Conservation (phyloP, 2,888 invertebrate genomes). For the Drosophila hamatofila region DNA sequence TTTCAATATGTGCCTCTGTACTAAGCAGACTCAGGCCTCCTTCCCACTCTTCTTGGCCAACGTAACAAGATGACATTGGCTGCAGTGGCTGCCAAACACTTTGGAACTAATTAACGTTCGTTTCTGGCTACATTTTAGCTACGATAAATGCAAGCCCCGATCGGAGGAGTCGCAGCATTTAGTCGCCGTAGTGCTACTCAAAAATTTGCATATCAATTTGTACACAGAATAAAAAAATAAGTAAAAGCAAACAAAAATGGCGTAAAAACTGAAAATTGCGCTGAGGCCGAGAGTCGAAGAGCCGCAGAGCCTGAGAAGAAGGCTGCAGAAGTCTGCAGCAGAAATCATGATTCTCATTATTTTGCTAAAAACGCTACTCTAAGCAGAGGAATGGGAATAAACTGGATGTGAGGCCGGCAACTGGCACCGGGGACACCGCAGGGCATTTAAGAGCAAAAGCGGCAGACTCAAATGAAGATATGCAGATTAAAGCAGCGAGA, state of each 20-base stretch:
- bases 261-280: constrained; percentile 70
- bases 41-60: neutral
- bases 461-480: constrained; percentile 83
- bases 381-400: constrained; percentile 29
- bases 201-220: constrained; percentile 82
- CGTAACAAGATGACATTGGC: constrained; percentile 16
- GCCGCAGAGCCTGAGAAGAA: constrained; percentile 17
- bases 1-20: neutral
- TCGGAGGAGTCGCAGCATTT: constrained; percentile 39
- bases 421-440: constrained; percentile 41
- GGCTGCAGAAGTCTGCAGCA: constrained; percentile 52
- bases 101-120: constrained; percentile 72
- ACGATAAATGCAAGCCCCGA: constrained; percentile 47
- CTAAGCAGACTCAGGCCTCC: neutral
- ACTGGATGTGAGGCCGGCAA: constrained; percentile 27
- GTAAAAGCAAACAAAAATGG: constrained; percentile 55
- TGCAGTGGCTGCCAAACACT: constrained; percentile 56
- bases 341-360: constrained; percentile 84
- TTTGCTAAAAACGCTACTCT: constrained; percentile 71
- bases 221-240: constrained; percentile 55
- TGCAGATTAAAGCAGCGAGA: constrained; percentile 82
- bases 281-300: constrained; percentile 18
- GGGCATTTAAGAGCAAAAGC: constrained; percentile 69
- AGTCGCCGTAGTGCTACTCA: constrained; percentile 50
- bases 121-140: constrained; percentile 42